Evolutionary conservation across 2,888 invertebrate species (phyloP), one percentile per base, ranked within the genome.

Genomic region (Epistrophe eligans): DNA sequence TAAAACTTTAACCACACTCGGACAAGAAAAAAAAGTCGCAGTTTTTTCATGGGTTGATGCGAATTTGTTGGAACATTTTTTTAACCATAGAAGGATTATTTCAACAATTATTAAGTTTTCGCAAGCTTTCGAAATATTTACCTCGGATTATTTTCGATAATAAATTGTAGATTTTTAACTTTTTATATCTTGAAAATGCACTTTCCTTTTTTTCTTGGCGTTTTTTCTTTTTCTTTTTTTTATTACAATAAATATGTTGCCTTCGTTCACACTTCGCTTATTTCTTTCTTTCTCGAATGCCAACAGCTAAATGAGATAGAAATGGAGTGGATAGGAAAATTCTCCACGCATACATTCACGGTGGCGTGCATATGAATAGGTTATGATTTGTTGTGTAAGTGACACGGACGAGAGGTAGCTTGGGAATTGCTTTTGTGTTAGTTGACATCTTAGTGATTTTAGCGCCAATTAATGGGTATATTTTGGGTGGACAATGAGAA

Each of bases 291-390:
- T 85, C 84, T 88, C 88, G 89, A 88, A 89, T 89, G 90, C 89
- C 89, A 90, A 89, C 89, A 89, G 89, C 90, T 88, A 89, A 89
- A 89, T 89, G 89, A 89, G 87, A 89, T 84, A 74, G 85, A 89
- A 88, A 84, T 66, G 84, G 83, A 89, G 79, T 80, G 88, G 85
- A 89, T 84, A 84, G 77, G 88, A 88, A 88, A 88, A 88, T 85
- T 85, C 72, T 76, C 24, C 77, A 83, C 88, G 60, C 80, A 88
- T 24, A 88, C 88, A 77, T 71, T 6, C 15, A 45, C 19, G 24
- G 15, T 4, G 15, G 6, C n/a, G 13, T n/a, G 79, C 70, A 48
- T 77, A 84, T 77, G 77, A 62, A 80, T 73, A 77, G 52, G 58
- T 15, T 17, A 38, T 11, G 11, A 32, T 43, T 24, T 0, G 15